Evolutionary conservation across 64 coral and sea anemone genomes (phyloP).

Genomic region (Montipora sp.): DNA sequence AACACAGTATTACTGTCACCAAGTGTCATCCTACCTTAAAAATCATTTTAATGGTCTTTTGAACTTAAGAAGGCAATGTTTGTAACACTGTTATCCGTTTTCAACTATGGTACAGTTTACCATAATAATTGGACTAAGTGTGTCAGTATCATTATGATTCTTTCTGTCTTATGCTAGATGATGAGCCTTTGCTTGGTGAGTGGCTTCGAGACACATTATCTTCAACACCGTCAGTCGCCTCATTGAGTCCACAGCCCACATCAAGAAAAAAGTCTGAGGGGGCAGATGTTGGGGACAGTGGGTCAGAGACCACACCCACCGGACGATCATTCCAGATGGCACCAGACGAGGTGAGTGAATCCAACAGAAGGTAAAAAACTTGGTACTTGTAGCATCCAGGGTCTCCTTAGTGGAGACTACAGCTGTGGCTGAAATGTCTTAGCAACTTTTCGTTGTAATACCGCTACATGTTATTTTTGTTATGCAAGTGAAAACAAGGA

Average conservation of each 20-base stretch:
- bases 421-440: no score
- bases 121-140: no score
- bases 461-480: no score
- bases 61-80: no score
- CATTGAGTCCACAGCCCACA: neutral
- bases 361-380: neutral
- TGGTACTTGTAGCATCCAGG: neutral
- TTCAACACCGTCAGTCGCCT: neutral
- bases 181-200: constrained; percentile 81
- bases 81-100: no score
- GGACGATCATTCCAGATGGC: constrained; percentile 52
- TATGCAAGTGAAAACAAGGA: no score
- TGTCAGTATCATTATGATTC: neutral
- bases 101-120: no score
- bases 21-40: no score
- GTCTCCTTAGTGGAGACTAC: no score
- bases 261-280: constrained; percentile 12
- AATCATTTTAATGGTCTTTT: no score
- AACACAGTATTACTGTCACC: no score
- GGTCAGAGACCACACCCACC: constrained; percentile 14
- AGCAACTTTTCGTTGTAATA: no score
- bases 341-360: neutral
- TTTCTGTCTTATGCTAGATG: constrained; percentile 50
- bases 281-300: constrained; percentile 30
- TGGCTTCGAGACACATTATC: constrained; percentile 81